Conservation (phyloP, 1,140 invertebrate species). For the Ips typographus region DNA sequence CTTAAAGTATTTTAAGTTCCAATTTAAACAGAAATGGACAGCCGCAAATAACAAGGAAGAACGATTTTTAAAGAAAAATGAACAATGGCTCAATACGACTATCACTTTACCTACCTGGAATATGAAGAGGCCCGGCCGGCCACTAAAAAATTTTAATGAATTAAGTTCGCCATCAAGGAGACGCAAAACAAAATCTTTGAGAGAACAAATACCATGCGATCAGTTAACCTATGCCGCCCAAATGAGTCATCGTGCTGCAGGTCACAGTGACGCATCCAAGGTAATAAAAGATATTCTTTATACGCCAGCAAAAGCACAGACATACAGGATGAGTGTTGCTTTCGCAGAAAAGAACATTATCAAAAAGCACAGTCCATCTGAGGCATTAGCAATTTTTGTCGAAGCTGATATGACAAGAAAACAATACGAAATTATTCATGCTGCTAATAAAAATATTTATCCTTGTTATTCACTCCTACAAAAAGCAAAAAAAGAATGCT, state of each 20-base stretch:
- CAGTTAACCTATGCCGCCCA: conserved; percentile 1
- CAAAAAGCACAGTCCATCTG: neutral
- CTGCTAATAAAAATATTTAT: neutral
- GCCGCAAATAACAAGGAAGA: neutral
- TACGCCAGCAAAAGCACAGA: neutral
- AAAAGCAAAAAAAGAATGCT: conserved; percentile 4
- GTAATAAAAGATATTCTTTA: conserved; percentile 5
- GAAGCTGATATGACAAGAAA: conserved; percentile 4
- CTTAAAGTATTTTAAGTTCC: neutral
- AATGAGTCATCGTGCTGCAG: neutral
- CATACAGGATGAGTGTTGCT: neutral
- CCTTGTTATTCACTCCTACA: neutral
- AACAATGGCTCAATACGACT: neutral
- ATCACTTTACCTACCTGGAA: neutral
- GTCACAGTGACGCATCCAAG: neutral
- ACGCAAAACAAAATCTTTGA: neutral
- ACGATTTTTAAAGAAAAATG: neutral
- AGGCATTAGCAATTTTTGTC: conserved; percentile 2
- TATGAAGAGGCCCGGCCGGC: neutral
- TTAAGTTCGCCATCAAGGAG: neutral
- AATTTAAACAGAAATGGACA: neutral
- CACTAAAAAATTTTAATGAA: neutral
- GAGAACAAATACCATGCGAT: neutral
- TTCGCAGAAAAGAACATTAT: no score
- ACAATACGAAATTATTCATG: neutral